These are phyloP conservation scores for Batillaria attramentaria DNA, from an alignment of 1,140 invertebrate species.

Conservation along the genomic window DNA sequence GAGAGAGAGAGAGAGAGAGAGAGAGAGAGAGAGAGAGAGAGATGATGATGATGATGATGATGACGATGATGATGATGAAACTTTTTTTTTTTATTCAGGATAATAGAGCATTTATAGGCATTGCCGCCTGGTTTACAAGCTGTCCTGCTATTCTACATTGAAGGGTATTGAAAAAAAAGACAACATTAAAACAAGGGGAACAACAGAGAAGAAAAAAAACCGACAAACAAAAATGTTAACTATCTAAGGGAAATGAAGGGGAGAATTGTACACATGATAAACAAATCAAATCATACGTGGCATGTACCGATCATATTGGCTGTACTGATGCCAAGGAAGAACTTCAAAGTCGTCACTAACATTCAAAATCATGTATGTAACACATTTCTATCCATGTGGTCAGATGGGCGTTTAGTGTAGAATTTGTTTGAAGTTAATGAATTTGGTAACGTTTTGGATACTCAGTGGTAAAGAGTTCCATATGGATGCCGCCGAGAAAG, in stretches of 20 bases:
- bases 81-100: background rate
- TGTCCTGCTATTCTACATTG: background rate
- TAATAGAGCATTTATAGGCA: background rate
- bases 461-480: background rate
- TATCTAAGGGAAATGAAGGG: too few species aligned
- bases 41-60: background rate
- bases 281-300: too few species aligned
- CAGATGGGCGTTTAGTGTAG: too few species aligned
- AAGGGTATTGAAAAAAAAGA: background rate
- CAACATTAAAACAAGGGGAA: background rate
- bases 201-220: background rate
- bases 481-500: background rate
- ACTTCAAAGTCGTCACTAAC: too few species aligned
- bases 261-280: too few species aligned
- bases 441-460: too few species aligned
- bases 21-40: background rate
- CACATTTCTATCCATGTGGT: too few species aligned
- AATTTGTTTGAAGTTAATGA: too few species aligned
- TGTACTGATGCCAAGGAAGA: too few species aligned
- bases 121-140: background rate
- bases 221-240: background rate
- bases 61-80: background rate
- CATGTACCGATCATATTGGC: too few species aligned
- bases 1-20: slow-evolving; percentile 5
- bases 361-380: too few species aligned